Conservation (phyloP, 2,113 vertebrate genomes). For the Callithrix jacchus region DNA sequence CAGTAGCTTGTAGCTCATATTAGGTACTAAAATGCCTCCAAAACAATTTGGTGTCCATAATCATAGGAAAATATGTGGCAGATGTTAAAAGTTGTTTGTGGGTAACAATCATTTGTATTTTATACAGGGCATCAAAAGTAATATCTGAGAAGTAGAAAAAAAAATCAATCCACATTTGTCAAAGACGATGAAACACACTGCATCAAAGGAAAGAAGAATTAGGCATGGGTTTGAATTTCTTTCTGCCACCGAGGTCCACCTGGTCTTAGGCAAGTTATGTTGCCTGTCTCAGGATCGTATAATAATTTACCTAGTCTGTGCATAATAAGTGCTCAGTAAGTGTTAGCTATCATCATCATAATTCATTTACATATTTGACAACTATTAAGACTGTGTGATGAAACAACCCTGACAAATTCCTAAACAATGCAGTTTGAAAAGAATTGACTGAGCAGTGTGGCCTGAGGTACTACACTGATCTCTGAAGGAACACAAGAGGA, state of each 20-base stretch:
- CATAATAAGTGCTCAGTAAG: background rate
- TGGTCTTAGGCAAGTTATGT: background rate
- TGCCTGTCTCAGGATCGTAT: background rate
- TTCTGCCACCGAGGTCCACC: background rate
- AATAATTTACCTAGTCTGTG: background rate
- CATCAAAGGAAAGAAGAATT: background rate
- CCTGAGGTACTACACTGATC: background rate
- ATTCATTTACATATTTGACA: background rate
- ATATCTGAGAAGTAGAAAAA: background rate
- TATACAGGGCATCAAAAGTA: background rate
- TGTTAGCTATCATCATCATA: background rate
- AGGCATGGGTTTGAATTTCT: background rate
- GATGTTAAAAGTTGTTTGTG: background rate
- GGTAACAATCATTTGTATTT: conserved; percentile 23
- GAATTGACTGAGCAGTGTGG: background rate
- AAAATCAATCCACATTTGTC: background rate
- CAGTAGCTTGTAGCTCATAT: background rate
- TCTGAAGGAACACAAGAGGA: background rate
- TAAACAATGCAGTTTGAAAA: background rate
- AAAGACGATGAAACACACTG: background rate
- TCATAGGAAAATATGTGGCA: background rate
- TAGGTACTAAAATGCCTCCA: background rate
- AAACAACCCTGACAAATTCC: background rate
- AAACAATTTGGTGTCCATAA: background rate
- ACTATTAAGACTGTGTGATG: background rate